These are phyloP conservation scores for Fratercula arctica DNA, from an alignment of 2,797 vertebrate species.

Conservation along the genomic window DNA sequence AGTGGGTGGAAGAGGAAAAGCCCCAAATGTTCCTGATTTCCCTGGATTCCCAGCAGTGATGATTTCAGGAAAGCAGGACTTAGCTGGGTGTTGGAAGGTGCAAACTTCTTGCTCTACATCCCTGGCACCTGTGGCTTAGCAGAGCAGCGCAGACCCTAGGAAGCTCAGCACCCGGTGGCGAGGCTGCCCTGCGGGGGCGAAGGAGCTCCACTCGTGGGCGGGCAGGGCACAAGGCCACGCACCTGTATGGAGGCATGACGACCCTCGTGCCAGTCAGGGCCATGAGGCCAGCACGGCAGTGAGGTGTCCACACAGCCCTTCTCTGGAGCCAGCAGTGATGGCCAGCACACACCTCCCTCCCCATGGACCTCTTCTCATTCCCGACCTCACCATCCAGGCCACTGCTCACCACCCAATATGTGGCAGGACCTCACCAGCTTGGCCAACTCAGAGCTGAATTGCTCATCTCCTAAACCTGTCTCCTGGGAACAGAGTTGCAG, in stretches of 20 bases:
- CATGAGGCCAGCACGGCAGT: rapidly evolving
- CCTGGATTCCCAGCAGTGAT: background rate
- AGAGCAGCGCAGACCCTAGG: background rate
- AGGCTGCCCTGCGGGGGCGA: rapidly evolving
- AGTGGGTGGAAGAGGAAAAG: background rate
- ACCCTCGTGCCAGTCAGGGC: rapidly evolving
- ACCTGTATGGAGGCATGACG: background rate
- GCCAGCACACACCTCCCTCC: background rate
- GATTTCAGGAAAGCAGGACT: background rate
- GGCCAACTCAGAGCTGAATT: background rate
- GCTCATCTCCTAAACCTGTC: background rate
- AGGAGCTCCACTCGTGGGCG: rapidly evolving
- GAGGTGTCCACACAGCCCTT: background rate
- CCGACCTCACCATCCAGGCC: background rate
- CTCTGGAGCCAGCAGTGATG: background rate
- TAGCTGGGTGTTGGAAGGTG: background rate
- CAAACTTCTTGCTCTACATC: background rate
- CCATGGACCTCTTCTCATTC: background rate
- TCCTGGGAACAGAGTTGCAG: background rate
- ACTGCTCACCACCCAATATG: background rate
- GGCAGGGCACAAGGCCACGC: background rate
- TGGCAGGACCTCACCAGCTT: background rate
- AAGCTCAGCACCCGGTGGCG: rapidly evolving
- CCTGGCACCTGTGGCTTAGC: background rate
- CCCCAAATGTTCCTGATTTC: background rate